Evolutionary conservation across 2,888 invertebrate genomes (phyloP).

Genomic region (Didymodactylos carnosus): DNA sequence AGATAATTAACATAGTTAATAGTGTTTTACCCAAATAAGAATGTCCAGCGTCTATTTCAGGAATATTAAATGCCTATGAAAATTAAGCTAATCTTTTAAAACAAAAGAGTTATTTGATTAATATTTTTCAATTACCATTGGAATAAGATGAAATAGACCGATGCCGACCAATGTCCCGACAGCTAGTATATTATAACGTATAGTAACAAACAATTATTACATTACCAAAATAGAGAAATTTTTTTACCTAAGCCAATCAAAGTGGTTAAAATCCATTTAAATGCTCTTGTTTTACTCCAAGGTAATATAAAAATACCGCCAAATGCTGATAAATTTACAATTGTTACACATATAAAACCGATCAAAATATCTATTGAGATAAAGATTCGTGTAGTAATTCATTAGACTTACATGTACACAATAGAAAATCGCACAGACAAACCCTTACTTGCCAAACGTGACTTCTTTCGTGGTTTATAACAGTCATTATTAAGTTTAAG

Average conservation of each 20-base stretch:
- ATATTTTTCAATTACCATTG: neutral
- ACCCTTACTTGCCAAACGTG: too few relatives aligned
- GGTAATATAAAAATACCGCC: slow-evolving; percentile 8
- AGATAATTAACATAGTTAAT: slow-evolving; percentile 1
- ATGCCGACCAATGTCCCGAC: slow-evolving; percentile 9
- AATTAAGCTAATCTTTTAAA: neutral
- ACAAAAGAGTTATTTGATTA: neutral
- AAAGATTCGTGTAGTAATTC: too few relatives aligned
- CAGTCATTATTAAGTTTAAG: too few relatives aligned
- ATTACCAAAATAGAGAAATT: neutral
- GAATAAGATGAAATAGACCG: slow-evolving; percentile 12
- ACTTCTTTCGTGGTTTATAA: too few relatives aligned
- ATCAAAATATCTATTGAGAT: slow-evolving; percentile 1
- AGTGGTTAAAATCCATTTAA: neutral
- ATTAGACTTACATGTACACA: too few relatives aligned
- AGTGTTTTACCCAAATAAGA: slow-evolving; percentile 9
- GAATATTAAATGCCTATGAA: slow-evolving; percentile 5
- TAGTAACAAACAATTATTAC: neutral
- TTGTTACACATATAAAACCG: neutral
- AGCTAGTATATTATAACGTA: neutral
- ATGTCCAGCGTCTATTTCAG: neutral
- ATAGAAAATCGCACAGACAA: too few relatives aligned
- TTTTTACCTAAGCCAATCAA: neutral
- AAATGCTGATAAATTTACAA: neutral
- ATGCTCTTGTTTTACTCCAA: neutral